Conservation (phyloP, 2,113 vertebrate genomes). For the Notechis scutatus region DNA sequence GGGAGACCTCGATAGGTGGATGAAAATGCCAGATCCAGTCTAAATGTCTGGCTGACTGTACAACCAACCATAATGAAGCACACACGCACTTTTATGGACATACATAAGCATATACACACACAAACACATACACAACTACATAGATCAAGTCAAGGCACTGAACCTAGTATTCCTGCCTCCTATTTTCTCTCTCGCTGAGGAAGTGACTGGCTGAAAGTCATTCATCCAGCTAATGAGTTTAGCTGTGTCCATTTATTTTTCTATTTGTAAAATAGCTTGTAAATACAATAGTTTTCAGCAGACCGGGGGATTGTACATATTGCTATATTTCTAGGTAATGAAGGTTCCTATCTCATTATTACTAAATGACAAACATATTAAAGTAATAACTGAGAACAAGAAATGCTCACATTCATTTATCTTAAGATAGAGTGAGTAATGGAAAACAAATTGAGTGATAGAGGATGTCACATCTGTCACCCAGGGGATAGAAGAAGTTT, state of each 20-base stretch:
- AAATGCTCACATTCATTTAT: constrained; percentile 70
- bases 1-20: background rate
- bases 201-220: background rate
- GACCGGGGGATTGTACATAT: constrained; percentile 71
- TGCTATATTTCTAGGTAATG: constrained; percentile 77
- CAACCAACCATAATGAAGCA: background rate
- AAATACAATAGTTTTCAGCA: constrained; percentile 73
- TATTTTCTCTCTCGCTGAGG: background rate
- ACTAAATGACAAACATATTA: constrained; percentile 79
- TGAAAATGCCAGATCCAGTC: background rate
- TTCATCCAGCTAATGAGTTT: constrained; percentile 28
- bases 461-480: constrained; percentile 71
- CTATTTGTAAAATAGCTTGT: constrained; percentile 69
- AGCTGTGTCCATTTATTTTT: constrained; percentile 56
- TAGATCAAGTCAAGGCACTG: background rate
- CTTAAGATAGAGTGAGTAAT: constrained; percentile 69
- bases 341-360: constrained; percentile 78
- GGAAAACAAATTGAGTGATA: constrained; percentile 65
- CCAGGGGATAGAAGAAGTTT: constrained; percentile 37
- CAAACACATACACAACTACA: background rate
- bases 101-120: background rate
- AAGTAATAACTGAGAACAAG: constrained; percentile 69
- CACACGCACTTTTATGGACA: background rate
- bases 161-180: background rate
- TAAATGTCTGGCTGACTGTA: background rate